Percentiles rank a stretch among this genome's conserved stretches.
These are phyloP conservation scores for Aspidiotus rigidus DNA, from an alignment of 2,888 invertebrate genomes.

Conservation along the genomic window DNA sequence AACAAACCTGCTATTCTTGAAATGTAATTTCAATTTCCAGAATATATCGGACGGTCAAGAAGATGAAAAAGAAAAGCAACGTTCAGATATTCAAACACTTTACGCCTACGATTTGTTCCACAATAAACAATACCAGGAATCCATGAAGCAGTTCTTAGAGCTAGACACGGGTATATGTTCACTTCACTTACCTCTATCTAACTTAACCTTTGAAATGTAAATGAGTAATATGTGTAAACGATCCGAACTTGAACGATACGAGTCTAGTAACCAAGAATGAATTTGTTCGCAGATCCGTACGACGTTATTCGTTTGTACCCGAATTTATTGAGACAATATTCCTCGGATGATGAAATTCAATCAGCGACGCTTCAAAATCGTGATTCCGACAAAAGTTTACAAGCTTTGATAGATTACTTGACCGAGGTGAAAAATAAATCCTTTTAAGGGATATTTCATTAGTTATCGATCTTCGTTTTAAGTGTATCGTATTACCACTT, in stretches of 20 bases:
- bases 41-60: slow-evolving; percentile 70
- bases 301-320: slow-evolving; percentile 93
- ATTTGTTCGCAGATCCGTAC: slow-evolving; percentile 61
- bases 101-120: slow-evolving; percentile 86
- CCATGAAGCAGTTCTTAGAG: slow-evolving; percentile 84
- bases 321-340: slow-evolving; percentile 60
- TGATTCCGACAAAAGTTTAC: slow-evolving; percentile 69
- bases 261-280: no score
- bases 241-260: background rate
- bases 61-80: slow-evolving; percentile 68
- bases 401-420: slow-evolving; percentile 82
- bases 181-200: background rate
- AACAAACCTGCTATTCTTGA: background rate
- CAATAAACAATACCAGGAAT: slow-evolving; percentile 74
- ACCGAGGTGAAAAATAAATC: slow-evolving; percentile 52
- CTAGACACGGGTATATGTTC: slow-evolving; percentile 58
- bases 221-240: background rate
- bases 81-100: slow-evolving; percentile 79
- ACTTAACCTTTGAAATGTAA: background rate
- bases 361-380: slow-evolving; percentile 44
- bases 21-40: slow-evolving; percentile 46
- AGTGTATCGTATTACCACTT: slow-evolving; percentile 3
- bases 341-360: slow-evolving; percentile 43
- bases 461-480: background rate
- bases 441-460: background rate